Base-by-base conservation (phyloP, 2,797 vertebrate species). In the Tragopan temminckii region DNA sequence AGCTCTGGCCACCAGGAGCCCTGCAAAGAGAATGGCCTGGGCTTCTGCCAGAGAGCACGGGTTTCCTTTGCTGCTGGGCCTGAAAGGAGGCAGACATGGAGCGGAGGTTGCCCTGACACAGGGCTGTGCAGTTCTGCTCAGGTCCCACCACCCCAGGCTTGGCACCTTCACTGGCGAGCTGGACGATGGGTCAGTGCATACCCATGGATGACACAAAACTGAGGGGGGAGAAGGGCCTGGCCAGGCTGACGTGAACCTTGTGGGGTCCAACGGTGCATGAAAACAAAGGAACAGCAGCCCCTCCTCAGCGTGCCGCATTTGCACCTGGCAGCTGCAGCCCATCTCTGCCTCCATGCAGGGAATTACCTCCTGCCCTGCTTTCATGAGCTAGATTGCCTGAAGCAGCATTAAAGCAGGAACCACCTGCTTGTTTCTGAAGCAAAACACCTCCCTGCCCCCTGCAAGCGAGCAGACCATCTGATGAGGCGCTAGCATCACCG, bases 401-500 rank as follows among this genome's bases (percentile, higher is more conserved):
- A 61, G 58, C 58, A 67, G 58, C 59, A 46, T 42, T 13, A 72
- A 64, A 59, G 8, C 64, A 53, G 74, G 46, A 62, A 53, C 33
- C 67, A 42, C 48, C 48, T 18, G n/a, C 42, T 46, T 43, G 9
- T 45, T 89, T 76, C 50, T 33, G 66, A 68, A 62, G 42, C 14
- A 79, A 61, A 88, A 33, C 8, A 2, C 6, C 12, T 43, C 21
- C 52, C 17, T 78, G 33, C 48, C 55, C 15, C 24, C 29, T 13
- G 29, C 16, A 4, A 20, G 55, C 1, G 0, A 66, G 35, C 23
- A 27, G 24, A 79, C 29, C 11, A 33, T 3, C 11, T 9, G n/a
- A 74, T 16, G 17, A n/a, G 33, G 84, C 2, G 0, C 27, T 1
- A 1, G 50, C 67, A 87, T 6, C 33, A 11, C 20, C 0, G 1